Percentiles rank a stretch among this genome's conserved stretches.
Evolutionary conservation across 1,140 invertebrate genomes (phyloP).

Genomic region (Pseudoatta argentina): DNA sequence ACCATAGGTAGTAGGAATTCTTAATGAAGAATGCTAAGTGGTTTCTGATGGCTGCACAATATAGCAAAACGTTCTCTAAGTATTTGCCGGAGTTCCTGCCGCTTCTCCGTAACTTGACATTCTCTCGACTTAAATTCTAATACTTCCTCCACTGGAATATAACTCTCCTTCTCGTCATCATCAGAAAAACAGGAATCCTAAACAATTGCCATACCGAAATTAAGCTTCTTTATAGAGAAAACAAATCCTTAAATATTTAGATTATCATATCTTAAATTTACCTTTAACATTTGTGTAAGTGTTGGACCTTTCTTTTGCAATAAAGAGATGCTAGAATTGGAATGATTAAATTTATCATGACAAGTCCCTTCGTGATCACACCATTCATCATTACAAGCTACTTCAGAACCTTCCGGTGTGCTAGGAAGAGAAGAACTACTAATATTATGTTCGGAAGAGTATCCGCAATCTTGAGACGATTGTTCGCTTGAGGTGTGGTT

Average conservation of each 20-base stretch:
- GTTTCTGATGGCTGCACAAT: slow-evolving; percentile 88
- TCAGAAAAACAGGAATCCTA: slow-evolving; percentile 90
- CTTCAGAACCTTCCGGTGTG: slow-evolving; percentile 94
- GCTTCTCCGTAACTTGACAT: slow-evolving; percentile 91
- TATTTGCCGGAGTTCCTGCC: slow-evolving; percentile 93
- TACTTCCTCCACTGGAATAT: slow-evolving; percentile 95
- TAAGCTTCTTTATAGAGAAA: slow-evolving; percentile 8
- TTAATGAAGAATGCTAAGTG: slow-evolving; percentile 82
- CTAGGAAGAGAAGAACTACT: slow-evolving; percentile 91
- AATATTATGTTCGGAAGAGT: slow-evolving; percentile 92
- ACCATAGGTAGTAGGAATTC: slow-evolving; percentile 66
- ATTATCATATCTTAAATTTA: slow-evolving; percentile 76
- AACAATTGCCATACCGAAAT: slow-evolving; percentile 14
- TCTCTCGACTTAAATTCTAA: slow-evolving; percentile 92
- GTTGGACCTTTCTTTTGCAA: slow-evolving; percentile 85
- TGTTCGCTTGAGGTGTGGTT: slow-evolving; percentile 89
- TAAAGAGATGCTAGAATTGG: slow-evolving; percentile 80
- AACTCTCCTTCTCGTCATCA: slow-evolving; percentile 90
- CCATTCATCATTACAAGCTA: slow-evolving; percentile 93
- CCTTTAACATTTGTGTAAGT: slow-evolving; percentile 91
- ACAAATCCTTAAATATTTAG: slow-evolving; percentile 65
- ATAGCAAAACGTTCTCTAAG: slow-evolving; percentile 93
- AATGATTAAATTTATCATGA: slow-evolving; percentile 82
- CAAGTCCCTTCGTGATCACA: slow-evolving; percentile 91
- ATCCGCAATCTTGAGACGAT: slow-evolving; percentile 93